Evolutionary conservation across 2,888 invertebrate species (phyloP).

Genomic region (Phymatocera aterrima): DNA sequence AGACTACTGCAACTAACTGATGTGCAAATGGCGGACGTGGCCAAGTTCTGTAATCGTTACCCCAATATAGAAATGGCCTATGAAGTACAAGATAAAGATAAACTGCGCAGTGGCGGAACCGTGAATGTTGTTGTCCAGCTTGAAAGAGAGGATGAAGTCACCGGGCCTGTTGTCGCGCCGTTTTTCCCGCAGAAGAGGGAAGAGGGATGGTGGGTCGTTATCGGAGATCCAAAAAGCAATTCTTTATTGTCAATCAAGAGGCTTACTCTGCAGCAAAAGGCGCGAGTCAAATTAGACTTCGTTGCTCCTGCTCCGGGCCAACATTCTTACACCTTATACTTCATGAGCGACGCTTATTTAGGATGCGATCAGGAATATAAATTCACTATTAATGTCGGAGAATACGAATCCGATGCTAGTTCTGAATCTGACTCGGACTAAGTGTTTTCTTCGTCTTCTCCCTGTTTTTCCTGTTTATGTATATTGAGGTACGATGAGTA

Average conservation of each 20-base stretch:
- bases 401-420: conserved; percentile 82
- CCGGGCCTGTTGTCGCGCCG: conserved; percentile 98
- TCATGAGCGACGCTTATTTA: conserved; percentile 99
- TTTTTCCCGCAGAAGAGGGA: conserved; percentile 97
- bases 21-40: conserved; percentile 97
- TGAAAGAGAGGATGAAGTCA: conserved; percentile 97
- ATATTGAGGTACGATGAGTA: neutral
- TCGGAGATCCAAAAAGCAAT: conserved; percentile 96
- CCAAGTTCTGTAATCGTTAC: conserved; percentile 98
- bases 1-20: conserved; percentile 88
- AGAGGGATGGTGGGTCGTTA: conserved; percentile 99
- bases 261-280: conserved; percentile 94
- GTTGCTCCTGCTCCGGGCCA: conserved; percentile 93
- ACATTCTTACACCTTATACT: conserved; percentile 96
- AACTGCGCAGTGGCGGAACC: conserved; percentile 84
- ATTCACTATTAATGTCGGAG: conserved; percentile 89
- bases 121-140: conserved; percentile 94
- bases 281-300: conserved; percentile 92
- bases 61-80: conserved; percentile 98
- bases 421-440: conserved; percentile 77
- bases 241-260: conserved; percentile 97
- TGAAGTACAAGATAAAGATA: conserved; percentile 90
- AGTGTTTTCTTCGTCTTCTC: conserved; percentile 48
- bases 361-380: conserved; percentile 99
- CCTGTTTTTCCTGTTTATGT: no score